A percentile compares a stretch with the other conserved stretches of the same genome.
phyloP scores from a whole-genome alignment of 2,888 invertebrate species.

The Carterocephalus palaemon region DNA sequence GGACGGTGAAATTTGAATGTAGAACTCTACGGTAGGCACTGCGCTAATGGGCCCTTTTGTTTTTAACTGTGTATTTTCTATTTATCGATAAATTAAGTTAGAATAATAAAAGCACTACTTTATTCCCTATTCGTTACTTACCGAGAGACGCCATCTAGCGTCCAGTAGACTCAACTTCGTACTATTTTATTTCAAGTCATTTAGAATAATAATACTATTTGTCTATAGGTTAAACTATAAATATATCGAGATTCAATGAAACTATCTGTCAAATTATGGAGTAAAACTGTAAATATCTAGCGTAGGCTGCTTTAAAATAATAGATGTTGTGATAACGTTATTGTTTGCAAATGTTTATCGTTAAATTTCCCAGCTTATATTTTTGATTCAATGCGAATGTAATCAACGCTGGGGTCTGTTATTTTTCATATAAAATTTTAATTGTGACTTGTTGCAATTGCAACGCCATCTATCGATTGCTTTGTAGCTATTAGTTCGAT shows the following conservation, averaged over 20 bases:
- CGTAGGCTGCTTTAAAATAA: slow-evolving; percentile 26
- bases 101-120: too few species aligned
- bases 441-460: slow-evolving; percentile 2
- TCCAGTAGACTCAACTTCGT: slow-evolving; percentile 2
- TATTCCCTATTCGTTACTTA: too few species aligned
- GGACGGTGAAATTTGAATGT: too few species aligned
- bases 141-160: slow-evolving; percentile 14
- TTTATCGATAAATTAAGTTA: too few species aligned
- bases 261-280: slow-evolving; percentile 67
- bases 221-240: slow-evolving; percentile 21
- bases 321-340: slow-evolving; percentile 24
- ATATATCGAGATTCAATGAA: slow-evolving; percentile 36
- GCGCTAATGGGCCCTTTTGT: too few species aligned
- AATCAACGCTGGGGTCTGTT: slow-evolving; percentile 5
- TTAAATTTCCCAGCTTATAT: slow-evolving; percentile 15
- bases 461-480: slow-evolving; percentile 14
- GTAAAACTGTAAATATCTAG: slow-evolving; percentile 62
- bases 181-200: neutral
- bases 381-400: slow-evolving; percentile 18
- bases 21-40: too few species aligned
- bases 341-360: slow-evolving; percentile 27
- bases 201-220: neutral
- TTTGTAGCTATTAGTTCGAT: slow-evolving; percentile 16
- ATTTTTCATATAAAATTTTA: neutral
- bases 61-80: too few species aligned